Base-by-base conservation (phyloP, 2,888 invertebrate species). In the Terebella lapidaria region DNA sequence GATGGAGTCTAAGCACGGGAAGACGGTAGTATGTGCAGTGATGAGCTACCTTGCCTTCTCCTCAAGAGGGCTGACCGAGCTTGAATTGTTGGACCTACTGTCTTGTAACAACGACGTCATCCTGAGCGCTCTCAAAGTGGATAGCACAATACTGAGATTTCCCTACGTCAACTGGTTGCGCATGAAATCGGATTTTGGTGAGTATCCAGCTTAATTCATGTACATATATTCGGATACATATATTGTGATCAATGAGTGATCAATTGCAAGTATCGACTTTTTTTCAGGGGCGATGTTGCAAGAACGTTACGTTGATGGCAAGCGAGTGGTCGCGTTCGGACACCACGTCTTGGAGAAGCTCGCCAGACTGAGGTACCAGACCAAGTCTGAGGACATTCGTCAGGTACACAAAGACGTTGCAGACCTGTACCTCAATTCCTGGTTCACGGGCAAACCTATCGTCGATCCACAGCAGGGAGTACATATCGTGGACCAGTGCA, bases 361-460 rank as follows among this genome's bases (percentile, higher is more conserved):
- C 2, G 62, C 69, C 25, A 62, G 64, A 3, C 66, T 68, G 42
- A 62, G 69, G 4, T 75, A 72, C 59, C 58, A 70, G 2, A 56
- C 57, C 2, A 54, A 52, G 10, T 62, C 64, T 0, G 70, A 70
- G 24, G 58, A 63, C 15, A 65, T 68, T n/a, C 55, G 68, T 22
- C 57, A 60, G 3, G 61, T 56, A 3, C 74, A 74, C 51, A 58
- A 58, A n/a, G 70, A 74, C 51, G 64, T 75, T 3, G 69, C 74
- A 1, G 66, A 71, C 45, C 58, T 74, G 10, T 74, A 70, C 63
- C 59, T 72, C 28, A 71, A 74, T 30, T 64, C 70, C 0, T 73
- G 71, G 71, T 57, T 68, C 4, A 66, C 62, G 2, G 64, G 63
- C n/a, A 72, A 70, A 55, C 72, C 71, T 2, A 59, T 72, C 46